A percentile compares a stretch with the other conserved stretches of the same genome.
Evolutionary conservation across 2,113 vertebrate species (phyloP).

Genomic region (Natator depressus): DNA sequence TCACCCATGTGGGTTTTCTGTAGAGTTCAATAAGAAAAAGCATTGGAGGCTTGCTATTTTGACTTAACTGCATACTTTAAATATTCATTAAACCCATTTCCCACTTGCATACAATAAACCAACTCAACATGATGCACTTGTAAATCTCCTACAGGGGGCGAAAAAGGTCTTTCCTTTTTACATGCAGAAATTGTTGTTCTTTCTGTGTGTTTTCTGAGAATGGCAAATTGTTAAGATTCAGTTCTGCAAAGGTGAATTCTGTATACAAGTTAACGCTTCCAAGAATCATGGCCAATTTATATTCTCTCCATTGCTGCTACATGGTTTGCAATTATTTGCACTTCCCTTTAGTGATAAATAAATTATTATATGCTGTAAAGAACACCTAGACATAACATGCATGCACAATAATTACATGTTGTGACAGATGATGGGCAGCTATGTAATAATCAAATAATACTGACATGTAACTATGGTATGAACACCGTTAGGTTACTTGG

Average conservation of each 20-base stretch:
- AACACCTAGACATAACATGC: neutral
- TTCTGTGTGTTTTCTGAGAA: too few species aligned
- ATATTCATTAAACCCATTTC: neutral
- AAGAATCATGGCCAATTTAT: neutral
- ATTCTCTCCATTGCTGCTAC: neutral
- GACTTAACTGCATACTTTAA: neutral
- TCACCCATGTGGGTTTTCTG: neutral
- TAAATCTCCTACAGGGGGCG: neutral
- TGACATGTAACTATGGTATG: neutral
- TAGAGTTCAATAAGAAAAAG: neutral
- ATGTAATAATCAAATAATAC: neutral
- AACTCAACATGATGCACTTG: constrained; percentile 7
- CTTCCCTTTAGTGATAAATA: neutral
- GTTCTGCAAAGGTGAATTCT: accelerated
- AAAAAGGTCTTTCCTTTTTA: neutral
- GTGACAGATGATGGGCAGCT: neutral
- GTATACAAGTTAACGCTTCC: neutral
- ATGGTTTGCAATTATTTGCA: neutral
- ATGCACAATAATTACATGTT: neutral
- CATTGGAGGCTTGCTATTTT: neutral
- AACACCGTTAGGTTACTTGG: neutral
- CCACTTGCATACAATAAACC: neutral
- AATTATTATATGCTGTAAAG: neutral
- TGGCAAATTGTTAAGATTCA: neutral
- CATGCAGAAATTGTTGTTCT: neutral